A percentile compares a stretch with the other conserved stretches of the same genome.
Conservation (phyloP, 2,888 invertebrate genomes). For the Dendrolimus houi region DNA sequence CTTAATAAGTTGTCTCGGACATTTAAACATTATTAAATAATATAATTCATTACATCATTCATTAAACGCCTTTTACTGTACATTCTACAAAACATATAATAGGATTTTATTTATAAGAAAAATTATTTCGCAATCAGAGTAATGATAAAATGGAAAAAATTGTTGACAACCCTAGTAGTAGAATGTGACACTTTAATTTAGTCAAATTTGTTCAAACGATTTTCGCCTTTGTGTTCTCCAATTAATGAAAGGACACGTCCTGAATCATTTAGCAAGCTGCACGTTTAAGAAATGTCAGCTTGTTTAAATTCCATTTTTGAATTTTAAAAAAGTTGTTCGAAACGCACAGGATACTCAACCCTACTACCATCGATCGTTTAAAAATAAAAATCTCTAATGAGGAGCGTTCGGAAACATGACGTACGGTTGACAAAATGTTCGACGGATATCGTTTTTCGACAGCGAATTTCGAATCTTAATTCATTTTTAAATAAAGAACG, state of each 20-base stretch:
- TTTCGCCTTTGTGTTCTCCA: constrained; percentile 42
- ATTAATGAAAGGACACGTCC: constrained; percentile 39
- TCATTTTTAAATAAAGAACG: constrained; percentile 20
- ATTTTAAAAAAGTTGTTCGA: constrained; percentile 32
- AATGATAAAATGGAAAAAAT: constrained; percentile 12
- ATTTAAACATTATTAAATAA: no score
- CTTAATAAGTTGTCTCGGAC: no score
- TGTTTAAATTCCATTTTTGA: constrained; percentile 65
- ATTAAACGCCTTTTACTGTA: no score
- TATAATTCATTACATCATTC: no score
- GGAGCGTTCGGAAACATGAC: constrained; percentile 52
- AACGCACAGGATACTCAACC: constrained; percentile 38
- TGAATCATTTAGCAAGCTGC: constrained; percentile 35
- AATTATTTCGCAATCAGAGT: constrained; percentile 21
- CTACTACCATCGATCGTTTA: constrained; percentile 21
- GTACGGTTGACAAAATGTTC: constrained; percentile 64
- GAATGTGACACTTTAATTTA: constrained; percentile 10
- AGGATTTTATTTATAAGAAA: no score
- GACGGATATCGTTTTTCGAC: constrained; percentile 29
- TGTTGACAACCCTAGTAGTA: neutral
- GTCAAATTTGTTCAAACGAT: constrained; percentile 43
- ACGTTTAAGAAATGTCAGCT: constrained; percentile 59
- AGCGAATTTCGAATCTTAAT: constrained; percentile 31
- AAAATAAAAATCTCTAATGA: constrained; percentile 63
- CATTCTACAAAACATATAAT: no score